Base-by-base conservation (phyloP, 2,888 invertebrate genomes). In the Eucera pruinosa region DNA sequence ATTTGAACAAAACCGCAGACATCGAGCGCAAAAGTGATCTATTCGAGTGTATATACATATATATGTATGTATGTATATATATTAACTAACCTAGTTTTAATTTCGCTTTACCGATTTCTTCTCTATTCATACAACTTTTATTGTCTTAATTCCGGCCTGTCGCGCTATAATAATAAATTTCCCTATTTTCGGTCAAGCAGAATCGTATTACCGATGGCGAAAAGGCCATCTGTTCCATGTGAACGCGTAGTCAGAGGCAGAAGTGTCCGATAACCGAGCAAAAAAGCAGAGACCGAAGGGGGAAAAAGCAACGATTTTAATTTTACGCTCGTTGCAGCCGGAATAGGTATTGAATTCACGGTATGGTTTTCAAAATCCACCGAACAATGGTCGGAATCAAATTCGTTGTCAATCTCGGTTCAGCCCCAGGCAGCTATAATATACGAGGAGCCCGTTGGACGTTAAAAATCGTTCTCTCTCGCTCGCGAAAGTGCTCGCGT, bases 361-460 rank as follows among this genome's bases (percentile, higher is more conserved):
- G 41, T 60, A 66, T 47, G 73, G 45, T 55, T 76, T 72, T 76
- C 18, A 36, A 61, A 61, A 76, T 55, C 48, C 50, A 55, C 23
- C 47, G 43, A 41, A 57, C 72, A 61, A 61, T 57, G 39, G 23
- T 23, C 47, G 33, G 57, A 77, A 77, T 64, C 73, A 52, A 62
- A 73, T 73, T 58, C 67, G 62, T 67, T 73, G 73, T 77, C 73
- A 73, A 73, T 67, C 62, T 73, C 54, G 45, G 43, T 58, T 25
- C 54, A 55, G 13, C 39, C 57, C 36, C 20, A 27, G 41, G 36
- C 41, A 33, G 45, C n/a, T 62, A 57, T 62, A 74, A 74, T 70
- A 68, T 60, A 23, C 41, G 67, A 66, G 52, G n/a, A 15, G n/a
- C 30, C 15, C 11, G 52, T 11, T 15, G n/a, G 54, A 23, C 54